Conservation (phyloP, 2,113 vertebrate genomes). For the Cryptotis parvus region DNA sequence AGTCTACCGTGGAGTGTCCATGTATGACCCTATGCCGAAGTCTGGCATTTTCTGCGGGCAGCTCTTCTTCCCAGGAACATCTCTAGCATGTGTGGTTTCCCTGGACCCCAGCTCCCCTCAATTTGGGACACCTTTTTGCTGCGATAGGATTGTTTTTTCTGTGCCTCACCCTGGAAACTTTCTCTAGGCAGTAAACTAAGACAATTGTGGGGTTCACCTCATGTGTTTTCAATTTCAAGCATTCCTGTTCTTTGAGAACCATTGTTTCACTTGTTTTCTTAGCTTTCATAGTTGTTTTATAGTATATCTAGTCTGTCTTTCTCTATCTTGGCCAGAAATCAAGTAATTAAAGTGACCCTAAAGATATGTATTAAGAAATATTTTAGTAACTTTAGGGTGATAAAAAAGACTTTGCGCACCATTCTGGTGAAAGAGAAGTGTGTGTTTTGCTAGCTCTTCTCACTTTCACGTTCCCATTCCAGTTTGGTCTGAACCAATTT, state of each 20-base stretch:
- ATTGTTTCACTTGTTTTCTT: constrained; percentile 47
- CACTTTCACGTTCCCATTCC: constrained; percentile 38
- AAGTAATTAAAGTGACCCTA: constrained; percentile 1
- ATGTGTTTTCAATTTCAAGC: neutral
- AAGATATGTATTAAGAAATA: constrained; percentile 7
- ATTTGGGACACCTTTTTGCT: neutral
- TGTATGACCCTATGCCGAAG: neutral
- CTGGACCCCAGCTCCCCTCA: neutral
- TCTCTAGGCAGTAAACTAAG: neutral
- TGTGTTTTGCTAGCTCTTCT: neutral
- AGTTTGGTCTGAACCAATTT: constrained; percentile 33
- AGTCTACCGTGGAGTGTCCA: neutral
- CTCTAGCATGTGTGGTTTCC: neutral
- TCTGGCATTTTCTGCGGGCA: neutral
- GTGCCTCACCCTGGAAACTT: neutral
- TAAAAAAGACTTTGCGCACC: neutral
- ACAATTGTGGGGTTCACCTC: neutral
- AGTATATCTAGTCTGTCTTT: constrained; percentile 29
- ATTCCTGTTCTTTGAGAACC: neutral
- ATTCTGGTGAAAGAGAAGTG: neutral
- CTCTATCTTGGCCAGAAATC: constrained; percentile 3
- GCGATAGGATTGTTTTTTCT: neutral
- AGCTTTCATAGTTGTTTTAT: neutral
- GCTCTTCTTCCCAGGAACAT: neutral
- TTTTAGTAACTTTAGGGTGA: neutral